Conservation (phyloP, 2,888 invertebrate genomes). For the Pollenia angustigena region DNA sequence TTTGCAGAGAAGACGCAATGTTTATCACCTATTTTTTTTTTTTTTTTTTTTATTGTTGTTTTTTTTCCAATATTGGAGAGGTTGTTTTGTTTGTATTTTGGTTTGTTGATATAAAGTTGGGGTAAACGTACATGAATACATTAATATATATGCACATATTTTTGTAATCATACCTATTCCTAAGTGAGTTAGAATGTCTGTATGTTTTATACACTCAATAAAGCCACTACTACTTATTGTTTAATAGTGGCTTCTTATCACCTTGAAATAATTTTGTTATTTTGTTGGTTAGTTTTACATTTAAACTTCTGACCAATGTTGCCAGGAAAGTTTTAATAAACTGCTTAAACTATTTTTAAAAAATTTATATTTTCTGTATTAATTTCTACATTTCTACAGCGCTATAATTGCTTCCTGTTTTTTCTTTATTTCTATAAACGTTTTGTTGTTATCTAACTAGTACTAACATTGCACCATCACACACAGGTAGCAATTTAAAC, state of each 20-base stretch:
- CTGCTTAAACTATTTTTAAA: too few species aligned
- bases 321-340: too few species aligned
- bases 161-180: slow-evolving; percentile 10
- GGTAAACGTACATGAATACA: neutral
- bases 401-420: too few species aligned
- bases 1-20: slow-evolving; percentile 75
- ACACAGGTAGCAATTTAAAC: too few species aligned
- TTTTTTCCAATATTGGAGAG: slow-evolving; percentile 62
- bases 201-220: slow-evolving; percentile 40
- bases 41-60: slow-evolving; percentile 34
- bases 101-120: slow-evolving; percentile 43
- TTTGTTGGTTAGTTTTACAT: slow-evolving; percentile 43
- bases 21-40: slow-evolving; percentile 73
- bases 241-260: slow-evolving; percentile 75
- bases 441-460: too few species aligned
- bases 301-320: slow-evolving; percentile 39
- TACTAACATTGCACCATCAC: too few species aligned
- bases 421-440: too few species aligned
- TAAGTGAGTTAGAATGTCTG: slow-evolving; percentile 42
- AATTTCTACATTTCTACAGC: too few species aligned
- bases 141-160: slow-evolving; percentile 11
- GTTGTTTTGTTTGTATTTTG: slow-evolving; percentile 54
- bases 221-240: slow-evolving; percentile 57
- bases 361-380: too few species aligned
- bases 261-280: slow-evolving; percentile 70